These are phyloP conservation scores for human DNA, from an alignment of 2,113 vertebrate genomes.

Conservation along the genomic window GRCh38 chr19:33525001-33525500, in stretches of 20 bases:
- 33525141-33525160: background rate
- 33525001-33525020: background rate
- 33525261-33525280: background rate
- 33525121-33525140: background rate
- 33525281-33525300: background rate
- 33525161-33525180: background rate
- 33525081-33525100: background rate
- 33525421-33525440: slow-evolving; percentile 20
- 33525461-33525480: slow-evolving; percentile 20
- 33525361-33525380: background rate
- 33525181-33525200: background rate
- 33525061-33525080: background rate
- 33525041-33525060: background rate
- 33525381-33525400: background rate
- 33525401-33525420: background rate
- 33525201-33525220: background rate
- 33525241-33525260: background rate
- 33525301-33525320: background rate
- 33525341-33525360: background rate
- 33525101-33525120: background rate
- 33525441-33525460: background rate
- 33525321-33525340: background rate
- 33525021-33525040: background rate
- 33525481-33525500: slow-evolving; percentile 64
- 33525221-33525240: background rate